Percentiles rank a stretch among this genome's conserved stretches.
phyloP scores from a whole-genome alignment of 2,113 vertebrate genomes.

The Danio rerio region DNA sequence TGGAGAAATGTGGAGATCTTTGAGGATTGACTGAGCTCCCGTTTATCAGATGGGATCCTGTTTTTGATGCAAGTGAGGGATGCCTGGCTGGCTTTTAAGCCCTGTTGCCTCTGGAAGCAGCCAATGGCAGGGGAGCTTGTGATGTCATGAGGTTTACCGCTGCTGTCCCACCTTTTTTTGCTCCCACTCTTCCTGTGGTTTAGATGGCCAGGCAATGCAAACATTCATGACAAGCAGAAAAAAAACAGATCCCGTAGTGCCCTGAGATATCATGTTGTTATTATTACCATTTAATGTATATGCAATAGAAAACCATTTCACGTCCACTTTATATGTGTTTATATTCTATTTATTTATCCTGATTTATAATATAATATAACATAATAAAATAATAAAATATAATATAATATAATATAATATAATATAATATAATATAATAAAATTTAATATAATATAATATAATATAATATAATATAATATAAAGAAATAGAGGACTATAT shows the following conservation, averaged over 20 bases:
- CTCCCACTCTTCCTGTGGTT: conserved; percentile 83
- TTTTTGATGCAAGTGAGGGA: conserved; percentile 60
- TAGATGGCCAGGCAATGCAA: conserved; percentile 67
- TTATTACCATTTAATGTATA: not conserved
- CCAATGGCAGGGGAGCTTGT: conserved; percentile 70
- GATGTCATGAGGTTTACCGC: conserved; percentile 80
- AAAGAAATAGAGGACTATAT: too few species aligned
- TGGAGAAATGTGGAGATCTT: conserved; percentile 5
- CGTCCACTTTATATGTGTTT: conserved; percentile 5
- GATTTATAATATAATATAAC: too few species aligned
- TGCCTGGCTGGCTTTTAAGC: conserved; percentile 74
- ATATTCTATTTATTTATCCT: too few species aligned
- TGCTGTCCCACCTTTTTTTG: conserved; percentile 71
- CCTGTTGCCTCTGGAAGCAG: conserved; percentile 59
- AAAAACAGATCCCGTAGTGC: conserved; percentile 41
- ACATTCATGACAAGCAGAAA: conserved; percentile 57
- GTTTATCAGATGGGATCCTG: conserved; percentile 53
- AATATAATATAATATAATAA: too few species aligned
- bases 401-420: too few species aligned
- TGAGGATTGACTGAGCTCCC: conserved; percentile 22
- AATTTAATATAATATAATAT: too few species aligned
- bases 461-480: too few species aligned
- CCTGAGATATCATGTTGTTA: conserved; percentile 10
- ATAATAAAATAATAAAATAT: too few species aligned
- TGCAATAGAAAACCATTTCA: not conserved